Evolutionary conservation across 2,113 vertebrate genomes (phyloP), one percentile per base, ranked within the genome.

Genomic region (Gobius niger): DNA sequence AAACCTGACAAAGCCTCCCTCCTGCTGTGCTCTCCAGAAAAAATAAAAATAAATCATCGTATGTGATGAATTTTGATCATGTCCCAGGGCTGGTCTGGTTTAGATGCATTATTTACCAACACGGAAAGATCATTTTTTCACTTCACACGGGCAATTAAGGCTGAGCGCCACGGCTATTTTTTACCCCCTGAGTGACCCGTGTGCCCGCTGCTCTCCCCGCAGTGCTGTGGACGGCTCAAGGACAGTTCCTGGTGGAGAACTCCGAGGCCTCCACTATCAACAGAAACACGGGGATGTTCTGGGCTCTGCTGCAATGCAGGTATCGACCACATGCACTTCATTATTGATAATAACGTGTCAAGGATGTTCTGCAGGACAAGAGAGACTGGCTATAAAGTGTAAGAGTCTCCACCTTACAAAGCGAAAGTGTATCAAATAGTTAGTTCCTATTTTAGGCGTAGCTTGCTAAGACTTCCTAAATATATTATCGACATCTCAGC

Each of bases 171-270:
- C 2, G 16, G 24, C 68, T 63, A 57, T 59, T 49, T 68, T 42
- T 41, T 10, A 34, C 15, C 15, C 34, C 44, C 59, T 10, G 68
- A 68, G 70, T 75, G 57, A 76, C 64, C 60, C 34, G 18, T 42
- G 9, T 19, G 11, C 24, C 14, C 75, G 19, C 15, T 47, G 19
- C 15, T 47, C 60, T 49, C 56, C 14, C 51, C 73, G 40, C 83
- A 99, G 97, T 98, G 59, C 93, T 99, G 8, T 99, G 98, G 98
- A 99, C 97, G 3, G 96, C 98, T 49, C 98, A 99, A 86, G 96
- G 98, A 79, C 94, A 92, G 49, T 98, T 97, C 75, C 86, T 99
- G 82, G 96, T 98, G 70, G 91, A 95, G 75, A 99, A 99, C 89
- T 99, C 98, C 0, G 93, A 98, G 76, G 96, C 95, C 59, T 92